phyloP scores from a whole-genome alignment of 2,113 vertebrate genomes.

The Meleagris gallopavo region DNA sequence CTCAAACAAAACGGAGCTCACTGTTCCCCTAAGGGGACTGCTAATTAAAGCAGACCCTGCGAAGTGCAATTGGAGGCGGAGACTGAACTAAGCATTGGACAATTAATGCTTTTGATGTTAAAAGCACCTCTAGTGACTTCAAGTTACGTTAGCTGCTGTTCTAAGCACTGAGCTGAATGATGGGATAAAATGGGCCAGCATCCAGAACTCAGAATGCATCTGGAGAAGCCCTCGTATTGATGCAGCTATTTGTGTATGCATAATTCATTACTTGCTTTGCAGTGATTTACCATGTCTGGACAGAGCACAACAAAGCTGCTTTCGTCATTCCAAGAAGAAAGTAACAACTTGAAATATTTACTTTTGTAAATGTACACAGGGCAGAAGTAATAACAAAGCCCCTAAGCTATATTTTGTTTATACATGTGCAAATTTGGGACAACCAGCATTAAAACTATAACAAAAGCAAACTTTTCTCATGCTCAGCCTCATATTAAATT shows the following conservation, averaged over 20 bases:
- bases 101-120: slow-evolving; percentile 35
- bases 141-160: slow-evolving; percentile 39
- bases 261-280: slow-evolving; percentile 49
- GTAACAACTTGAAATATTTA: background rate
- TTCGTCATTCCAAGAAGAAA: slow-evolving; percentile 23
- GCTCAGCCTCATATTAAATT: background rate
- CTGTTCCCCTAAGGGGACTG: background rate
- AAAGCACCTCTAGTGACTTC: background rate
- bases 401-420: background rate
- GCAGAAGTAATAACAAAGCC: background rate
- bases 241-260: slow-evolving; percentile 24
- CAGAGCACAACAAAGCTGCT: slow-evolving; percentile 36
- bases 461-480: background rate
- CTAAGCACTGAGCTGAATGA: slow-evolving; percentile 25
- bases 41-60: slow-evolving; percentile 29
- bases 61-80: background rate
- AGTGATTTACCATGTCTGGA: slow-evolving; percentile 25
- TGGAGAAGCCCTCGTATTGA: slow-evolving; percentile 27
- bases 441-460: background rate
- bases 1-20: background rate
- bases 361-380: background rate
- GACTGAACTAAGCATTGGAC: background rate
- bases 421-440: background rate
- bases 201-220: background rate
- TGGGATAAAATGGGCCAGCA: slow-evolving; percentile 1